Conservation (phyloP, 2,797 vertebrate species). For the Falco berigora region DNA sequence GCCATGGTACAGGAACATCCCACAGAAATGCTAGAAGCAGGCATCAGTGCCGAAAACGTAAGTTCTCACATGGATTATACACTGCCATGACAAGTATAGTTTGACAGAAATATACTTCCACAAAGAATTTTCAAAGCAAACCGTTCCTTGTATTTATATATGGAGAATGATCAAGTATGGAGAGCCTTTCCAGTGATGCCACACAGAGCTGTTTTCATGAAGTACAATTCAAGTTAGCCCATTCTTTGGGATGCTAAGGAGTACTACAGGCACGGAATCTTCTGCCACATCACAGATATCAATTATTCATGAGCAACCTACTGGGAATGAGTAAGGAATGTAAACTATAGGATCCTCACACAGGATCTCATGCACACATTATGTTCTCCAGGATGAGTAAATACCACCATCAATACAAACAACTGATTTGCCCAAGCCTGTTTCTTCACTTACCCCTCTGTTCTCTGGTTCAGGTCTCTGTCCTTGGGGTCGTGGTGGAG, state of each 20-base stretch:
- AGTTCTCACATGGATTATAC: background rate
- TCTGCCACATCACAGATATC: background rate
- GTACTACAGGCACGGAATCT: background rate
- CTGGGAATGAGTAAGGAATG: background rate
- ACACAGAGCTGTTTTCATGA: background rate
- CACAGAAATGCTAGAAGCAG: background rate
- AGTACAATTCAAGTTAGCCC: background rate
- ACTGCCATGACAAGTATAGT: background rate
- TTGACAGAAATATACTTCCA: background rate
- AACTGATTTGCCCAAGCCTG: background rate
- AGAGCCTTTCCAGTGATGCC: background rate
- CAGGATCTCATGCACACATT: background rate
- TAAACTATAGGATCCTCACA: background rate
- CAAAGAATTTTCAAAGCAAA: background rate
- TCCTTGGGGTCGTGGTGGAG: constrained; percentile 95
- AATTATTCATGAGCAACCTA: background rate
- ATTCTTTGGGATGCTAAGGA: background rate
- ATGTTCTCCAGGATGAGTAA: background rate
- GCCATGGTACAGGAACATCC: background rate
- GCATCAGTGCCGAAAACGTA: background rate
- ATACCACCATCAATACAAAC: background rate
- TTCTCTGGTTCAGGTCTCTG: constrained; percentile 99
- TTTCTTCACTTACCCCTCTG: constrained; percentile 84
- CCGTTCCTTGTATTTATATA: background rate
- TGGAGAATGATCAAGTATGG: background rate